Evolutionary conservation across 35 echinoderm and acorn worm species (phyloP).

Genomic region (Heliocidaris erythrogramma): DNA sequence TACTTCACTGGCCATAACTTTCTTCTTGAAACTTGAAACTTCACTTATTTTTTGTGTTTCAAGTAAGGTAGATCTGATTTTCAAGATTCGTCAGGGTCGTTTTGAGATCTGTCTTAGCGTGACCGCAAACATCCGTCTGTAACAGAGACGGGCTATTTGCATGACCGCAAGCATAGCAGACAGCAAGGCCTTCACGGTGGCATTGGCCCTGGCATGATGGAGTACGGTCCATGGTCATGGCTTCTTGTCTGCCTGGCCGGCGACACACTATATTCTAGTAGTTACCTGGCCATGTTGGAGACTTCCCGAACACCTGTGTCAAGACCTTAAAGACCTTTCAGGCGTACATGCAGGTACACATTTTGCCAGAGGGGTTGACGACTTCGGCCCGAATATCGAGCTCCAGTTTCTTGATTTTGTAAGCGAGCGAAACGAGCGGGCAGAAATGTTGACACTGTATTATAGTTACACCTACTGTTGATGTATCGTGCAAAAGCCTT

Average conservation of each 20-base stretch:
- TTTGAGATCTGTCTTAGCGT: not conserved
- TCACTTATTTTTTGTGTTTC: not conserved
- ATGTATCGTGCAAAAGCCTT: no score
- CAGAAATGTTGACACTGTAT: not conserved
- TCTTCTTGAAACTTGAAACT: not conserved
- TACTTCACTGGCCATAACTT: not conserved
- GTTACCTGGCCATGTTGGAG: not conserved
- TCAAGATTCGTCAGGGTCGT: not conserved
- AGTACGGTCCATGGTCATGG: not conserved
- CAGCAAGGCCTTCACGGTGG: not conserved
- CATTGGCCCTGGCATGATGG: not conserved
- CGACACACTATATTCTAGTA: not conserved
- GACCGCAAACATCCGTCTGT: constrained; percentile 14
- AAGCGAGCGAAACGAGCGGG: not conserved
- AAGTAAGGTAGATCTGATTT: not conserved
- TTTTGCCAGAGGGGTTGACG: no score
- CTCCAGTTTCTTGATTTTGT: not conserved
- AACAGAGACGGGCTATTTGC: not conserved
- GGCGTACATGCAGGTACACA: no score
- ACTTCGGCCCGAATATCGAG: not conserved
- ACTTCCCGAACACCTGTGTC: not conserved
- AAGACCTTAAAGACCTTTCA: not conserved
- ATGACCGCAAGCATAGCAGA: constrained; percentile 15
- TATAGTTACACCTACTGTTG: no score
- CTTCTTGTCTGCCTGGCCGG: not conserved